A percentile compares a stretch with the other conserved stretches of the same genome.
These are phyloP conservation scores for Phocoena sinus DNA, from an alignment of 2,113 vertebrate genomes.

Conservation along the genomic window DNA sequence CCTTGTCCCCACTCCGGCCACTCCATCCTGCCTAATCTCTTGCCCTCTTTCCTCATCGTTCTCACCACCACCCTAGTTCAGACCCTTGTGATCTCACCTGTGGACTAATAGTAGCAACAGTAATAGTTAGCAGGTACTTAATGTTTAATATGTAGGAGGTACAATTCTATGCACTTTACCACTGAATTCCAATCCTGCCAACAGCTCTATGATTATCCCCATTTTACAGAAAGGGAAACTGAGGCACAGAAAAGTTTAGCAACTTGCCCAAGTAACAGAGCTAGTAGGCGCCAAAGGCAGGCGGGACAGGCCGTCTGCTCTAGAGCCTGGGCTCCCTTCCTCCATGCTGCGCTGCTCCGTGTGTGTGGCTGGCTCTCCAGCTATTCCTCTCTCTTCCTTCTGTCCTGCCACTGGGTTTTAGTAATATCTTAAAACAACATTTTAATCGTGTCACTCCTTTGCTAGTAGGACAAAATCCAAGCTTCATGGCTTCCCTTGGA, in stretches of 20 bases:
- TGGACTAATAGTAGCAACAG: neutral
- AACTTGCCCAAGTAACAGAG: too few species aligned
- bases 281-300: neutral
- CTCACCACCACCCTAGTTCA: neutral
- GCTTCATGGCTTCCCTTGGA: too few species aligned
- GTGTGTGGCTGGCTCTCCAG: neutral
- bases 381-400: neutral
- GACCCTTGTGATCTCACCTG: neutral
- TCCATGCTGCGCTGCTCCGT: too few species aligned
- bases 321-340: neutral
- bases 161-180: neutral
- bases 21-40: neutral
- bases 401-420: neutral
- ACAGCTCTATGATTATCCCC: neutral
- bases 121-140: neutral
- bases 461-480: neutral
- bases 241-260: neutral
- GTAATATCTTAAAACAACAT: neutral
- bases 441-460: neutral
- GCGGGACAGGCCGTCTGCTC: neutral
- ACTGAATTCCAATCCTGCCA: neutral
- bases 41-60: neutral
- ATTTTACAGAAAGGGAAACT: neutral
- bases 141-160: neutral
- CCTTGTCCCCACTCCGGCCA: rapidly evolving